Base-by-base conservation (phyloP, 2,888 invertebrate genomes). In the Salticus scenicus region DNA sequence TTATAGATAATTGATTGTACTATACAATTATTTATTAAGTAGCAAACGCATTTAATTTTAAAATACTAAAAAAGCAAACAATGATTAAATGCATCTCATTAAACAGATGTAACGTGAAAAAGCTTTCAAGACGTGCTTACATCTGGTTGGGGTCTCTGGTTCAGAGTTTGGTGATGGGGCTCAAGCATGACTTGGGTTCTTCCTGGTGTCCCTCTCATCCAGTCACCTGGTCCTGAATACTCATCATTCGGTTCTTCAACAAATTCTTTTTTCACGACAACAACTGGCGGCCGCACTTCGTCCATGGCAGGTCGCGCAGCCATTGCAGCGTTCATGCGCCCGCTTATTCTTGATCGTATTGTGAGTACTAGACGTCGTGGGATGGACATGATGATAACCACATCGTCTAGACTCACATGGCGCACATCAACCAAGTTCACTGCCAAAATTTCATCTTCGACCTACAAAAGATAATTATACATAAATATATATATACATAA, bases 331-430 rank as follows among this genome's bases (percentile, higher is more conserved):
- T 79, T 74, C 70, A 88, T 88, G 37, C 78, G 85, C 47, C 85
- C 89, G 37, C 90, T 89, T 51, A 90, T 89, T n/a, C 90, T 88
- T 90, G 97, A 97, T 90, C 97, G 94, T 88, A 98, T 98, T 89
- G 97, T 97, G 88, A 99, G 93, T 88, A 99, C 95, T 90, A 99
- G 93, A 89, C 99, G 94, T 90, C 98, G 94, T 10, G 99, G 99
- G 92, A 99, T 99, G 90, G 98, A 98, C 97, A 99, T 98, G 90
- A 99, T 97, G 90, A 99, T 97, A 89, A 99, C 99, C 88, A 99
- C 99, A 92, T 99, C 99, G 92, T 99, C 99, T 90, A 99, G 93
- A 89, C 97, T 97, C 98, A 99, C 99, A 90, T 96, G 95, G 88
- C 97, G 96, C 89, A 99, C 99, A 91, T 98, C 98, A 89, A 99